phyloP scores from a whole-genome alignment of 2,797 vertebrate genomes.

The Hemitrygon akajei region DNA sequence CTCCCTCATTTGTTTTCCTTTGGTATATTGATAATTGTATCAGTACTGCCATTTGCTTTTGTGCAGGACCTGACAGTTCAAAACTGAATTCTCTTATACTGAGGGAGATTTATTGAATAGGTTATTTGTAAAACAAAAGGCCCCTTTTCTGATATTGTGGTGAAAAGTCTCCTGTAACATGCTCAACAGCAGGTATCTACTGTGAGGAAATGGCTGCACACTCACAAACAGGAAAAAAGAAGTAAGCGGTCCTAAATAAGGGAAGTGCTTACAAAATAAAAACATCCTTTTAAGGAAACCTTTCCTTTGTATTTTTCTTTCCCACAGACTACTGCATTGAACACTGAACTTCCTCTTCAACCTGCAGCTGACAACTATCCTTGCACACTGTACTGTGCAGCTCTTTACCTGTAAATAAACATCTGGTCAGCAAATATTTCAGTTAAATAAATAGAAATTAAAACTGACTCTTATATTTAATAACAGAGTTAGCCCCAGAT shows the following conservation, averaged over 20 bases:
- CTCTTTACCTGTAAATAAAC: slow-evolving; percentile 18
- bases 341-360: neutral
- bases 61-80: too few relatives aligned
- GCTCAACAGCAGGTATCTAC: neutral
- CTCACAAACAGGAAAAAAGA: slow-evolving; percentile 25
- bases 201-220: neutral
- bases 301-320: slow-evolving; percentile 22
- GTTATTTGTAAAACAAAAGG: neutral
- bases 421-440: neutral
- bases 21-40: too few relatives aligned
- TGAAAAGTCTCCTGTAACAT: too few relatives aligned
- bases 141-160: neutral
- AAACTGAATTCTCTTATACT: neutral
- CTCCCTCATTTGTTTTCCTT: too few relatives aligned
- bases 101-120: neutral
- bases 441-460: neutral
- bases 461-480: neutral
- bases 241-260: neutral
- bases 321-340: slow-evolving; percentile 17
- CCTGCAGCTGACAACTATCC: slow-evolving; percentile 17
- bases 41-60: too few relatives aligned
- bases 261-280: neutral
- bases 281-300: neutral
- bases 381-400: neutral
- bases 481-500: neutral